These are phyloP conservation scores for Halyomorpha halys DNA, from an alignment of 1,140 invertebrate species.

Conservation along the genomic window DNA sequence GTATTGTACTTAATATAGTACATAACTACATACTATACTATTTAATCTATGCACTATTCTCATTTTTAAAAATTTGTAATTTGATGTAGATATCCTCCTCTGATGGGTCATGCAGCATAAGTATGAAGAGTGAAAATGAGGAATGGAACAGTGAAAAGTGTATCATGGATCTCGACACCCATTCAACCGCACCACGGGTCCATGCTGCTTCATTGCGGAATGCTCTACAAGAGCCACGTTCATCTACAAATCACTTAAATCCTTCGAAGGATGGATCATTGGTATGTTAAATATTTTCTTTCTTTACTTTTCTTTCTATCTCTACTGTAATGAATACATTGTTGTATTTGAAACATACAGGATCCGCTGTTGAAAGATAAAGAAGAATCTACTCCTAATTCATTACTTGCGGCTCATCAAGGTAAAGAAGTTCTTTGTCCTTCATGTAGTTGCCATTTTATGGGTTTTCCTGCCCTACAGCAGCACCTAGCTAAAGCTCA, in stretches of 20 bases:
- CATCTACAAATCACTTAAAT: no score
- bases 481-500: slow-evolving; percentile 28
- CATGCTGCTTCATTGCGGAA: no score
- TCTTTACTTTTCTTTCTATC: no score
- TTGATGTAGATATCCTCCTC: background rate
- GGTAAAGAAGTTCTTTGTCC: slow-evolving; percentile 33
- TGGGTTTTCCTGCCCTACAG: slow-evolving; percentile 32
- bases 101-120: background rate
- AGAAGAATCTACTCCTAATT: background rate
- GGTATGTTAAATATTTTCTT: no score
- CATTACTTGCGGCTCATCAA: slow-evolving; percentile 27
- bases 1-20: no score
- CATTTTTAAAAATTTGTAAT: background rate
- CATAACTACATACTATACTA: no score
- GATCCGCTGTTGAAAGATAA: background rate
- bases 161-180: slow-evolving; percentile 12
- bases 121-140: background rate
- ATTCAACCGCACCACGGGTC: background rate
- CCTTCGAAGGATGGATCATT: no score
- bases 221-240: no score
- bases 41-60: no score
- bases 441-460: slow-evolving; percentile 31
- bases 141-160: slow-evolving; percentile 14
- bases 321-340: no score
- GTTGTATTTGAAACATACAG: background rate